These are phyloP conservation scores for Caenorhabditis zanzibari DNA, from an alignment of 2,888 invertebrate species.

Conservation along the genomic window DNA sequence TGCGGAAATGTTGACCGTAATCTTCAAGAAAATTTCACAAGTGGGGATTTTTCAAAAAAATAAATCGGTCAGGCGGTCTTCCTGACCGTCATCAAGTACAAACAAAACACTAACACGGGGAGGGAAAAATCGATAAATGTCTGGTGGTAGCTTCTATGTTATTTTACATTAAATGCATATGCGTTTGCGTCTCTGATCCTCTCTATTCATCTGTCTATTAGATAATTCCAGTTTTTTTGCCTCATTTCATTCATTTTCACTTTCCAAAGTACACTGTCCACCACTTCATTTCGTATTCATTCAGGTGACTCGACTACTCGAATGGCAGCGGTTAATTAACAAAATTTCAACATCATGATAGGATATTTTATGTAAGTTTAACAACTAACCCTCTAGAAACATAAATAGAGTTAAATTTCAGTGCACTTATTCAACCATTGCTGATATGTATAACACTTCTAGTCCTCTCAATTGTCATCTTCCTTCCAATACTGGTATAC, in stretches of 20 bases:
- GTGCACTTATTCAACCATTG: slow-evolving; percentile 55
- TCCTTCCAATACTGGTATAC: slow-evolving; percentile 74
- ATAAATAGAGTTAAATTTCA: slow-evolving; percentile 20
- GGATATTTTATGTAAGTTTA: slow-evolving; percentile 61
- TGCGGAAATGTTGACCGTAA: slow-evolving; percentile 49
- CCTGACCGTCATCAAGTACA: slow-evolving; percentile 56
- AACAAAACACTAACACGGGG: slow-evolving; percentile 40
- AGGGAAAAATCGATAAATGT: slow-evolving; percentile 34
- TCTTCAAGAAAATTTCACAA: slow-evolving; percentile 17
- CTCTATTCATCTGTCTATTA: slow-evolving; percentile 4
- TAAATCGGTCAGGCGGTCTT: slow-evolving; percentile 29
- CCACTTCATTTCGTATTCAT: slow-evolving; percentile 30
- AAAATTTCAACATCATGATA: slow-evolving; percentile 37
- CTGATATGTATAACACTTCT: slow-evolving; percentile 49
- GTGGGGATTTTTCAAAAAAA: slow-evolving; percentile 16
- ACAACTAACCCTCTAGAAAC: neutral
- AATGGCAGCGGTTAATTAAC: slow-evolving; percentile 43
- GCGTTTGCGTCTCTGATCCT: slow-evolving; percentile 16
- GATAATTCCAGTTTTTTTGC: slow-evolving; percentile 53
- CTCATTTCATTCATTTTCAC: slow-evolving; percentile 17
- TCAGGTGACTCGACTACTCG: slow-evolving; percentile 61
- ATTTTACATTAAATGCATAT: slow-evolving; percentile 3
- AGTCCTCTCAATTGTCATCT: slow-evolving; percentile 67
- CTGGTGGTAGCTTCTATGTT: slow-evolving; percentile 7
- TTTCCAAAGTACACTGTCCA: slow-evolving; percentile 11